Base-by-base conservation (phyloP, 2,888 invertebrate genomes). In the Trilocha varians region DNA sequence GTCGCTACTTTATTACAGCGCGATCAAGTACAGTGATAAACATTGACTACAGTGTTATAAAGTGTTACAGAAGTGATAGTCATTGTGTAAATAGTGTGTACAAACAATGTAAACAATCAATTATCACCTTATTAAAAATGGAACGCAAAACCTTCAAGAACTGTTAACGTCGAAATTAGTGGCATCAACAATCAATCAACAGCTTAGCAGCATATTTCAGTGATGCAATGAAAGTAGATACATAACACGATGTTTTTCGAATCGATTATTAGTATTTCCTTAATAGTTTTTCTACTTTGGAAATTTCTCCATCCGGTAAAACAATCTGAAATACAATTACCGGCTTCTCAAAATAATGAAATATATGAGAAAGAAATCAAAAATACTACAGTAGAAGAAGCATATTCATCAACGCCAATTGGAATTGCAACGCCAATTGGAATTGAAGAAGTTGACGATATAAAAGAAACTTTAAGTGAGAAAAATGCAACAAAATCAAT, bases 221-320 rank as follows among this genome's bases (percentile, higher is more conserved):
- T 74, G 66, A 67, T 78, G 72, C 73, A 71, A 73, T 70, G 65
- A 25, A 25, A 25, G 11, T 25, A 56, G 47, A 68, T 50, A 59
- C 49, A 55, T 53, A 48, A 46, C 58, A 47, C 76, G 69, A 86
- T 84, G 85, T 59, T 84, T 48, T 69, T 72, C 48, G 80, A 79
- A 71, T 57, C 74, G 37, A 54, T 85, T 13, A 67, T 84, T 49
- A 79, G 82, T 25, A 25, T 25, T 43, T 48, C 83, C 37, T 72
- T 73, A 47, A 65, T 76, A 38, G 47, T 75, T 38, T 78, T 68
- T 54, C 53, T 83, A 38, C 41, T 82, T 36, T 83, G 80, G 77
- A 84, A 78, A 50, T 80, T 67, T 62, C 52, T 76, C 18, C 38
- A 66, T 14, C 45, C 65, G 11, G 38, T 41, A n/a, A 61, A 64